These are phyloP conservation scores for Bellardia pandia DNA, from an alignment of 2,888 invertebrate genomes.

Conservation along the genomic window DNA sequence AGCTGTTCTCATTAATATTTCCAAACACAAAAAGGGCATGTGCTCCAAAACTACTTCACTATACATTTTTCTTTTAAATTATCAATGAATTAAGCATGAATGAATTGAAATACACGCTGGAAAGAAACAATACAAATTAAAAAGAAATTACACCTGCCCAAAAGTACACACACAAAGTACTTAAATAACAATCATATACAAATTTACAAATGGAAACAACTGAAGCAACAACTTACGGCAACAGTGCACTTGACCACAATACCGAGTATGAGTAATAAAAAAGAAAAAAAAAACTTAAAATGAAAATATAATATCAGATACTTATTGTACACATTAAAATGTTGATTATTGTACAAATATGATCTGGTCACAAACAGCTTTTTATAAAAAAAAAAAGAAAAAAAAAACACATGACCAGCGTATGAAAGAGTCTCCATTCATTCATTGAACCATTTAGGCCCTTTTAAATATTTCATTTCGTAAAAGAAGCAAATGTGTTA, in stretches of 20 bases:
- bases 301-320: background rate
- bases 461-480: conserved; percentile 29
- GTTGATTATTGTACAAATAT: conserved; percentile 59
- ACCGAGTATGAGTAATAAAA: background rate
- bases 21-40: conserved; percentile 23
- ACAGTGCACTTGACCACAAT: conserved; percentile 9
- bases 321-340: conserved; percentile 43
- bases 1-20: conserved; percentile 18
- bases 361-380: conserved; percentile 26
- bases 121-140: conserved; percentile 23
- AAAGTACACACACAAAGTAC: conserved; percentile 49
- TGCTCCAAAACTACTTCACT: background rate
- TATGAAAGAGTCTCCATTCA: conserved; percentile 29
- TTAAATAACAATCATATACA: conserved; percentile 59
- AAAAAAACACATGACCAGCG: background rate
- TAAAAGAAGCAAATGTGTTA: conserved; percentile 36
- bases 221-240: background rate
- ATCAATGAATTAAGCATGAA: conserved; percentile 44
- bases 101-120: conserved; percentile 12
- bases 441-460: conserved; percentile 50
- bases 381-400: background rate
- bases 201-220: conserved; percentile 1
- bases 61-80: conserved; percentile 3
- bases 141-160: conserved; percentile 64
- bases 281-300: background rate